Evolutionary conservation across 2,888 invertebrate genomes (phyloP).

Genomic region (Clanis bilineata): DNA sequence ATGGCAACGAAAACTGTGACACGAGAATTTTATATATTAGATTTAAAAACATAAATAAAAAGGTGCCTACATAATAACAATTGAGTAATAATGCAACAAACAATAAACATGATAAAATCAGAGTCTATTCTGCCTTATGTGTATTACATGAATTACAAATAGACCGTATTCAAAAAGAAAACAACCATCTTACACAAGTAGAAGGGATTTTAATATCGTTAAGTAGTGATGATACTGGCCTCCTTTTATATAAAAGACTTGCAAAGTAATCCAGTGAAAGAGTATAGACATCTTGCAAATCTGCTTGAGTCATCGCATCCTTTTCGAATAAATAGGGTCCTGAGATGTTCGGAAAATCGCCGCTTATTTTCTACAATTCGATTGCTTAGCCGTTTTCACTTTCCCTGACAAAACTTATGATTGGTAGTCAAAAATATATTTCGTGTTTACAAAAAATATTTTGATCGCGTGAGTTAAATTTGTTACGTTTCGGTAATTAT

Average conservation of each 20-base stretch:
- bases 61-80: too few relatives aligned
- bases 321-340: constrained; percentile 78
- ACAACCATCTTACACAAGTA: constrained; percentile 78
- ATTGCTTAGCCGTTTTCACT: constrained; percentile 27
- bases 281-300: constrained; percentile 75
- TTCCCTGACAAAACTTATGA: constrained; percentile 7
- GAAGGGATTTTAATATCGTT: constrained; percentile 80
- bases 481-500: background rate
- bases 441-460: background rate
- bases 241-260: constrained; percentile 75
- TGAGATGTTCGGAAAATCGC: constrained; percentile 52
- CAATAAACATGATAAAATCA: too few relatives aligned
- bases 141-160: constrained; percentile 63
- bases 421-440: background rate
- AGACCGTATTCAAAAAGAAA: constrained; percentile 64
- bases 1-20: too few relatives aligned
- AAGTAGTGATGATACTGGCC: constrained; percentile 79
- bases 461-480: background rate
- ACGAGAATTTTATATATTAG: too few relatives aligned
- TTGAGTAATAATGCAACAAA: too few relatives aligned
- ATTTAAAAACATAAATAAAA: too few relatives aligned
- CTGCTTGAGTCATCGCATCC: constrained; percentile 80
- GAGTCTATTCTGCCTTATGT: constrained; percentile 52
- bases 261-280: constrained; percentile 80
- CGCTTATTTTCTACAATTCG: constrained; percentile 52